These are phyloP conservation scores for Anguilla japonica DNA, from an alignment of 2,113 vertebrate genomes.

Conservation along the genomic window DNA sequence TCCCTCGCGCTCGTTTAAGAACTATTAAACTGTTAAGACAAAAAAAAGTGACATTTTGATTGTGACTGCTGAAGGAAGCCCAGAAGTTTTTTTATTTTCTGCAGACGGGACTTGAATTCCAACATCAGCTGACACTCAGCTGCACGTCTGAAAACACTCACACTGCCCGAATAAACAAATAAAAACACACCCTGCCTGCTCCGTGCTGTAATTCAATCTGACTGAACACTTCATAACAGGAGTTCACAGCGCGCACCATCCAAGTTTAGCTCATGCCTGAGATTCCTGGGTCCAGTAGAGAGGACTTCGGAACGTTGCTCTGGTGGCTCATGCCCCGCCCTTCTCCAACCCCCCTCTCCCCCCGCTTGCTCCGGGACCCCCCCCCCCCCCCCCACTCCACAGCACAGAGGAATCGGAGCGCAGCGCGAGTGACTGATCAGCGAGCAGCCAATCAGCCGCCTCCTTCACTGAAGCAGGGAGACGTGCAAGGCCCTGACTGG, in stretches of 20 bases:
- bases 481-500: no score
- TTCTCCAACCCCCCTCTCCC: no score
- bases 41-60: neutral
- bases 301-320: neutral
- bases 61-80: neutral
- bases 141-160: neutral
- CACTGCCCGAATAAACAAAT: neutral
- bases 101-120: neutral
- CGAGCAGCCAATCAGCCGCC: no score
- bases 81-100: neutral
- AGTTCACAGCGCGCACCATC: neutral
- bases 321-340: neutral
- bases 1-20: neutral
- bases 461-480: no score
- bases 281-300: neutral
- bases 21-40: neutral
- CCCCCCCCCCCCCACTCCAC: no score
- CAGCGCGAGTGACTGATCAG: no score
- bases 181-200: neutral
- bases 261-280: conserved; percentile 11
- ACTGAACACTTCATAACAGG: neutral
- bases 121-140: neutral
- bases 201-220: conserved; percentile 13
- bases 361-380: no score
- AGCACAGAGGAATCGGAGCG: no score